Conservation (phyloP, 2,113 vertebrate genomes). For the Ptilonorhynchus violaceus region DNA sequence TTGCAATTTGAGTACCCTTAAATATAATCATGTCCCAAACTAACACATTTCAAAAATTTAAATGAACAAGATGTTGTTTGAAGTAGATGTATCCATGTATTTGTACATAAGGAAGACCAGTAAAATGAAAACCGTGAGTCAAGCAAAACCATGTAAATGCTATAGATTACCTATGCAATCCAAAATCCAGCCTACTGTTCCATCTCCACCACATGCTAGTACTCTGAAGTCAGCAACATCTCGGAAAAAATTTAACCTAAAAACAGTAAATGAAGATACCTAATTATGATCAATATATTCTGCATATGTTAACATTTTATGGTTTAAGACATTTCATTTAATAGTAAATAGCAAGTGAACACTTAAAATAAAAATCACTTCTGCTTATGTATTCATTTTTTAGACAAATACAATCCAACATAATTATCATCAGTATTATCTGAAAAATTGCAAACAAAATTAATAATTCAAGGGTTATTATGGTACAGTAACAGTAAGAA, state of each 20-base stretch:
- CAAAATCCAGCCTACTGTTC: constrained; percentile 95
- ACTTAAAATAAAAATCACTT: not conserved
- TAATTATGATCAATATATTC: not conserved
- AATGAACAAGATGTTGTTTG: not conserved
- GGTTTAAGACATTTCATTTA: not conserved
- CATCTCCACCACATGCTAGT: constrained; percentile 92
- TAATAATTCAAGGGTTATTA: not conserved
- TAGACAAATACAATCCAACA: not conserved
- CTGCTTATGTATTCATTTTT: not conserved
- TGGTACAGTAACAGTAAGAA: not conserved
- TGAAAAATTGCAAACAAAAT: not conserved
- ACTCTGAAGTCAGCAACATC: constrained; percentile 91
- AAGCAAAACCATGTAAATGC: not conserved
- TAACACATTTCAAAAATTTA: not conserved
- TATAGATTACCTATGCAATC: constrained; percentile 90
- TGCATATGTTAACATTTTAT: not conserved
- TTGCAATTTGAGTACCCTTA: not conserved
- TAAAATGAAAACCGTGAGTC: not conserved
- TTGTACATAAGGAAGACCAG: not conserved
- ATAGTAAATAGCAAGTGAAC: not conserved
- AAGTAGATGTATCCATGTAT: not conserved
- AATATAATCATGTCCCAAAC: not conserved
- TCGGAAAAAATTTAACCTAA: constrained; percentile 93
- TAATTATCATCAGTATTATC: not conserved
- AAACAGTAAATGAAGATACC: constrained; percentile 28